Base-by-base conservation (phyloP, 2,797 vertebrate species). In the Lithobates sylvaticus region DNA sequence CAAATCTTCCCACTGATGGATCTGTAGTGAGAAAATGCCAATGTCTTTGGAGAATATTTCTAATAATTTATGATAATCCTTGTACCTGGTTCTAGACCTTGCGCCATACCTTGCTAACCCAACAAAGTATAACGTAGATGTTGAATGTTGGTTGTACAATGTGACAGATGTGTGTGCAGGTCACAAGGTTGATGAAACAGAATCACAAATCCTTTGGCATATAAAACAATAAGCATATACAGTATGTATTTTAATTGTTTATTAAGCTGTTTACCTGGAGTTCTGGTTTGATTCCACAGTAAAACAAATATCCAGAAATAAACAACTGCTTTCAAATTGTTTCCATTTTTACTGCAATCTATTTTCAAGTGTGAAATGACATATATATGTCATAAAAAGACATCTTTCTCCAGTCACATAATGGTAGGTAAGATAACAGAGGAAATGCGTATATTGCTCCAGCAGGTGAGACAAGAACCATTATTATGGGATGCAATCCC, bases 401-500 rank as follows among this genome's bases (percentile, higher is more conserved):
- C 54, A 61, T 61, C 54, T 61, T 23, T 61, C 21, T 61, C 21
- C 54, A 61, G 54, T 61, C 54, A 61, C 54, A 61, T 61, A 61
- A 61, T 61, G 54, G 54, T 23, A 61, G 54, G 54, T 61, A 61
- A 61, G 54, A 61, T 61, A 61, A 61, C 21, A 61, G 54, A 61
- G 21, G 54, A 61, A 61, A 61, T 23, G 54, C 5, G 21, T 23
- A 61, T 23, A 61, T 61, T 23, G 54, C 21, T 61, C 21, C 54
- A 61, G 54, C 18, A 61, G 54, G 54, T 32, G 81, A 74, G 42
- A 42, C 16, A 73, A 27, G 70, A 74, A 36, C 10, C 54, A 74
- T 61, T 64, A 65, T 65, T 29, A 73, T 83, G 18, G 81, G 70
- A 83, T 75, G 81, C 70, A 74, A 83, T 83, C 61, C 73, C 58